These are phyloP conservation scores for Lycodopsis pacificus DNA, from an alignment of 2,797 vertebrate species.

Conservation along the genomic window DNA sequence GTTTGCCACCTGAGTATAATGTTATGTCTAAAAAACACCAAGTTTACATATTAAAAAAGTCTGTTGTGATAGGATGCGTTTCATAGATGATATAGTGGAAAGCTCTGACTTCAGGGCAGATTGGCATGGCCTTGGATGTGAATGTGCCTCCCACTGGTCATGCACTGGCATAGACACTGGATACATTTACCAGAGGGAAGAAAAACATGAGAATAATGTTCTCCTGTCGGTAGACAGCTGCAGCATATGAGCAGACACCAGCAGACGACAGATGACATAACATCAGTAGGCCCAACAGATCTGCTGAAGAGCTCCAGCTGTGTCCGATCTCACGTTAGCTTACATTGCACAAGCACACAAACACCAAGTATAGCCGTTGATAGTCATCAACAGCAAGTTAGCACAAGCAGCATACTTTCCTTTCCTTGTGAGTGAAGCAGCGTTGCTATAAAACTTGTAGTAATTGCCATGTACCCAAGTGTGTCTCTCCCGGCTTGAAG, in stretches of 20 bases:
- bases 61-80: neutral
- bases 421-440: neutral
- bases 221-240: neutral
- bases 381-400: neutral
- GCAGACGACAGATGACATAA: neutral
- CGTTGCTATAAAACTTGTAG: neutral
- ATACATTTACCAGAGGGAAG: neutral
- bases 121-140: neutral
- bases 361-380: conserved; percentile 1
- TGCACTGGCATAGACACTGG: neutral
- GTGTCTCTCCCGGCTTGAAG: neutral
- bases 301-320: neutral
- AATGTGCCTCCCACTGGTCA: neutral
- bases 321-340: neutral
- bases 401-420: neutral
- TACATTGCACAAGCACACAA: conserved; percentile 2
- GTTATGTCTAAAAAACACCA: conserved; percentile 2
- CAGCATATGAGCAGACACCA: neutral
- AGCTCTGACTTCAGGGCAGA: conserved; percentile 1
- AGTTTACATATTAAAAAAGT: neutral
- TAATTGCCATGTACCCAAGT: neutral
- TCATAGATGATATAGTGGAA: neutral
- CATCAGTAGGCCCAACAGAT: neutral
- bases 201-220: neutral
- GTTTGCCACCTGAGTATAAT: neutral